Conservation (phyloP, 2,797 vertebrate species). For the Hafferia zeledoni region DNA sequence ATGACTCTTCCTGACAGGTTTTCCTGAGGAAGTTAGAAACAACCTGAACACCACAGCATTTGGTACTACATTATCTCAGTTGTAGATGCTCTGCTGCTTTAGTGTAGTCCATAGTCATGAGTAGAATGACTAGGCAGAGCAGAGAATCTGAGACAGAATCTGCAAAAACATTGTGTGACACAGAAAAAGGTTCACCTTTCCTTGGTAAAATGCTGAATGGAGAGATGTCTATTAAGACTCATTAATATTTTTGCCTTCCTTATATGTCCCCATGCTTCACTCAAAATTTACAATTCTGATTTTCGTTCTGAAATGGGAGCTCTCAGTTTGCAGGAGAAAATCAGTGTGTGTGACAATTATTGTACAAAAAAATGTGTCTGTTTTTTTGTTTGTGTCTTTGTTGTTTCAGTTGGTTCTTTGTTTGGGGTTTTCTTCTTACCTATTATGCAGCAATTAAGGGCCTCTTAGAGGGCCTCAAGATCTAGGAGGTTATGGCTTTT, state of each 20-base stretch:
- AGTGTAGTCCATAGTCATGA: background rate
- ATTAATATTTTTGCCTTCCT: background rate
- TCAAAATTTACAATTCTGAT: background rate
- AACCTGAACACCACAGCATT: background rate
- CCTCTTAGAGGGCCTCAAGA: background rate
- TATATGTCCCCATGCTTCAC: too few species aligned
- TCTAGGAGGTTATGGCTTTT: background rate
- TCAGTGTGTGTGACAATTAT: background rate
- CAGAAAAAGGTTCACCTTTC: background rate
- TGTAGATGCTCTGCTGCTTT: background rate
- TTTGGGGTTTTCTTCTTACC: background rate
- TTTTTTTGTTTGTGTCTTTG: fast-evolving
- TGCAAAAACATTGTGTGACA: background rate
- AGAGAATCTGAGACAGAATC: background rate
- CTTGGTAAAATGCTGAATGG: background rate
- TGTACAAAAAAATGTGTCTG: fast-evolving
- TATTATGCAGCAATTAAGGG: background rate
- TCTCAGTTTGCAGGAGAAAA: background rate
- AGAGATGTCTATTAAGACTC: background rate
- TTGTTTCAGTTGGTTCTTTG: background rate
- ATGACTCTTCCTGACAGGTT: background rate
- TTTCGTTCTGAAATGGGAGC: background rate
- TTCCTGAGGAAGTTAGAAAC: background rate
- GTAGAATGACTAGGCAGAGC: background rate
- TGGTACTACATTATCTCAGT: background rate